Percentiles rank a stretch among this genome's conserved stretches.
These are phyloP conservation scores for Diaprepes abbreviatus DNA, from an alignment of 2,888 invertebrate species.

Conservation along the genomic window DNA sequence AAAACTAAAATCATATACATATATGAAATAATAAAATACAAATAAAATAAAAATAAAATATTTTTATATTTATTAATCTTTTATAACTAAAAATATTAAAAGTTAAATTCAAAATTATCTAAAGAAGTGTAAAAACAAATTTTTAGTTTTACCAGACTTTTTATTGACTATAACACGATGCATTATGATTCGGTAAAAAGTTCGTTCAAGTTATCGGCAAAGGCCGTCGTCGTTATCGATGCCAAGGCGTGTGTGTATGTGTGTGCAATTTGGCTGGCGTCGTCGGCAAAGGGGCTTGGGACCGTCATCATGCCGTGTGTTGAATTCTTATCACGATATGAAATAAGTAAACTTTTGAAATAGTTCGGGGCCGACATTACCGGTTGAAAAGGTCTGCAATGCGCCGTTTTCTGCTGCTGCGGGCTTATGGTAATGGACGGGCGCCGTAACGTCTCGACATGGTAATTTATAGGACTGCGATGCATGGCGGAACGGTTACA, in stretches of 20 bases:
- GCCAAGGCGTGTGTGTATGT: constrained; percentile 20
- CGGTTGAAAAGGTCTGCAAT: constrained; percentile 55
- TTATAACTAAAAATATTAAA: not conserved
- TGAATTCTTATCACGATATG: constrained; percentile 58
- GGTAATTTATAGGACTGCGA: constrained; percentile 46
- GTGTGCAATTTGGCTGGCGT: constrained; percentile 23
- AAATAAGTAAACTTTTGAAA: constrained; percentile 57
- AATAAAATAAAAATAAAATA: too few relatives aligned
- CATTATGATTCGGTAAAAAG: constrained; percentile 18
- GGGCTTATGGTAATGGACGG: constrained; percentile 59
- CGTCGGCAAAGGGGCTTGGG: constrained; percentile 8
- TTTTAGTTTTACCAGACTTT: constrained; percentile 7
- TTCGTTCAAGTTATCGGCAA: constrained; percentile 17
- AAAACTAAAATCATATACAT: too few relatives aligned
- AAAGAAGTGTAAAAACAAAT: too few relatives aligned
- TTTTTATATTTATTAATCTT: too few relatives aligned
- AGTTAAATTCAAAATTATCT: not conserved
- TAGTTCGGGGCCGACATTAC: constrained; percentile 55
- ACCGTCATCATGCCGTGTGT: constrained; percentile 42
- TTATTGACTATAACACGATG: constrained; percentile 17
- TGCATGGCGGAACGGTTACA: constrained; percentile 38
- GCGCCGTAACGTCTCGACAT: constrained; percentile 45
- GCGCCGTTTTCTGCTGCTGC: constrained; percentile 54
- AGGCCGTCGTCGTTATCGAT: constrained; percentile 15
- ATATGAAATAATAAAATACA: too few relatives aligned